A percentile compares a stretch with the other conserved stretches of the same genome.
phyloP scores from a whole-genome alignment of 2,888 invertebrate species.

The Xylophagus ater region DNA sequence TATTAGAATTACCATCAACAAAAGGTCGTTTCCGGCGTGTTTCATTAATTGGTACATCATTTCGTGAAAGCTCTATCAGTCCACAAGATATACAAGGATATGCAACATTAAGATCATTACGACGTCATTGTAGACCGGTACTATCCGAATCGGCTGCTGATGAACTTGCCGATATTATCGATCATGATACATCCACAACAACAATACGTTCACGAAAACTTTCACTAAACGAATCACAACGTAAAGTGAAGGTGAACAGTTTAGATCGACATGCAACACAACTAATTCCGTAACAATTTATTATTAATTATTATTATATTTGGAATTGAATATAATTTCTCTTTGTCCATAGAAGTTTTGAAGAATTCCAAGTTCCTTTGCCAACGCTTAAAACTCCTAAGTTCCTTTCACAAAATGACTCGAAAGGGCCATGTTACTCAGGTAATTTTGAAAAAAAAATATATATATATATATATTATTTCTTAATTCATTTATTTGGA shows the following conservation, averaged over 20 bases:
- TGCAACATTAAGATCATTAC: slow-evolving; percentile 56
- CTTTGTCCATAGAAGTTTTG: slow-evolving; percentile 24
- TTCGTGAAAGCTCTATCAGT: slow-evolving; percentile 43
- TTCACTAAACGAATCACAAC: slow-evolving; percentile 30
- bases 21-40: slow-evolving; percentile 27
- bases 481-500: neutral
- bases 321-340: neutral
- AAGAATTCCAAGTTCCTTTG: slow-evolving; percentile 32
- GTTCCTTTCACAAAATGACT: slow-evolving; percentile 32
- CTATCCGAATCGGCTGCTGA: slow-evolving; percentile 52
- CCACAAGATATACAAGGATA: slow-evolving; percentile 68
- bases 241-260: slow-evolving; percentile 34
- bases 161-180: slow-evolving; percentile 43
- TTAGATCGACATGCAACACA: slow-evolving; percentile 33
- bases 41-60: slow-evolving; percentile 30
- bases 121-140: slow-evolving; percentile 54
- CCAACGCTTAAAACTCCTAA: slow-evolving; percentile 32
- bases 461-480: neutral
- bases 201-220: slow-evolving; percentile 28
- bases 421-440: slow-evolving; percentile 36
- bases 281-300: slow-evolving; percentile 27
- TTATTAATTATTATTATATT: neutral
- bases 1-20: slow-evolving; percentile 44
- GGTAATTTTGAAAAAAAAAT: slow-evolving; percentile 22
- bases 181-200: slow-evolving; percentile 23